Base-by-base conservation (phyloP, 2,113 vertebrate genomes). In the Zapus hudsonius region DNA sequence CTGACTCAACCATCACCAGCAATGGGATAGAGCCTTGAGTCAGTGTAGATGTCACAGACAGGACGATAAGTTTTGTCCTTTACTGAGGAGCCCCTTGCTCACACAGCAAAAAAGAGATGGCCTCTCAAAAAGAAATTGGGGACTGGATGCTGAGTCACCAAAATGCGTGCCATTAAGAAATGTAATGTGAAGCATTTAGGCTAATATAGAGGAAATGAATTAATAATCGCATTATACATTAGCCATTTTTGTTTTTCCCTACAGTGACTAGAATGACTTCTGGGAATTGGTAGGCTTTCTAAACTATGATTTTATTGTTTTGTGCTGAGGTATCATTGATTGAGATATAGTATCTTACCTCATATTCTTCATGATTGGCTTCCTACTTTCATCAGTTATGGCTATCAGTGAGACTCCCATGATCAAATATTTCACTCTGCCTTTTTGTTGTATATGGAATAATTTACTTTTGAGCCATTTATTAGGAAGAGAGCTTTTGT, bases 271-370 rank as follows among this genome's bases (percentile, higher is more conserved):
- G 72, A 84, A 80, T 47, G 66, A 88, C 55, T 89, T 84, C 82
- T 22, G 33, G 42, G 78, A 87, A 94, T 27, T 23, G 47, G 7
- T 38, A 91, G n/a, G 67, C 10, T 16, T 75, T 42, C 81, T 38
- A 93, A 66, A 84, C 23, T 89, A 81, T 81, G 36, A 67, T 29
- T 84, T 42, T 74, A 33, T 67, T 76, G 17, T 84, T 89, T 75
- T 52, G 87, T 76, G 75, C 73, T 78, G 15, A 63, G 55, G 81
- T 7, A 2, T 52, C 36, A 17, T 83, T n/a, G n/a, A n/a, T n/a
- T n/a, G n/a, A n/a, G n/a, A n/a, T n/a, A n/a, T n/a, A n/a, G n/a
- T n/a, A n/a, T 63, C 61, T 63, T 63, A 27, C 22, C 23, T 52
- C 81, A 67, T 52, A 73, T 33, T 44, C 80, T 52, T 3, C 5